phyloP scores from a whole-genome alignment of 1,140 invertebrate genomes.

The Heliconius eleuchia region DNA sequence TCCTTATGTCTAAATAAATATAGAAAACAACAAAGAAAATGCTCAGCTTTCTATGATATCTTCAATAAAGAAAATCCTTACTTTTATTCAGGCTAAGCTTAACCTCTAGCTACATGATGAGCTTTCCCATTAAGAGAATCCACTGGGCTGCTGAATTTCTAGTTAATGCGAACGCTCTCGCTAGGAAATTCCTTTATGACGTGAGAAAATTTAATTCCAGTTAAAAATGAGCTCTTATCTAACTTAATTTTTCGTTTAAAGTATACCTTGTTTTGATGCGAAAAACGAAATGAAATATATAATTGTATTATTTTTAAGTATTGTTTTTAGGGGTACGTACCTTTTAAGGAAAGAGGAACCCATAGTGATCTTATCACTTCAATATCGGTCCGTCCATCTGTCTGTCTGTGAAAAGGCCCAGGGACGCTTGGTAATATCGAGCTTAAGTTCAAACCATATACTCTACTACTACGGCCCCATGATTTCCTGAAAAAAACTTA shows the following conservation, averaged over 20 bases:
- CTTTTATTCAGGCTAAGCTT: slow-evolving; percentile 1
- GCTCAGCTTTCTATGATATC: neutral
- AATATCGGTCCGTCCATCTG: too few relatives aligned
- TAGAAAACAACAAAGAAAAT: neutral
- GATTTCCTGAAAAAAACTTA: too few relatives aligned
- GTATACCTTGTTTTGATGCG: neutral
- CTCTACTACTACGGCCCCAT: too few relatives aligned
- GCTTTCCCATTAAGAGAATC: slow-evolving; percentile 13
- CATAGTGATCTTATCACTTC: too few relatives aligned
- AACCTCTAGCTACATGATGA: slow-evolving; percentile 8
- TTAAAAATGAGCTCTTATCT: neutral
- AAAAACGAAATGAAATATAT: neutral
- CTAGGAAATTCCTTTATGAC: slow-evolving; percentile 3
- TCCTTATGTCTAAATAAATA: neutral
- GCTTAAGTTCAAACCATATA: too few relatives aligned
- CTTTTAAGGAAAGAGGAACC: too few relatives aligned
- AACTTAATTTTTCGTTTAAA: neutral
- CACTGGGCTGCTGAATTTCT: slow-evolving; percentile 1
- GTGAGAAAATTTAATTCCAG: slow-evolving; percentile 16
- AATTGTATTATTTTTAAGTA: too few relatives aligned
- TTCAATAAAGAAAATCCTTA: neutral
- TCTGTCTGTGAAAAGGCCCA: too few relatives aligned
- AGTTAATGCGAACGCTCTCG: neutral
- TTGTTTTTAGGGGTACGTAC: too few relatives aligned
- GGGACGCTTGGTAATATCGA: too few relatives aligned